Conservation (phyloP, 2,113 vertebrate genomes). For the Oenanthe oenanthe region DNA sequence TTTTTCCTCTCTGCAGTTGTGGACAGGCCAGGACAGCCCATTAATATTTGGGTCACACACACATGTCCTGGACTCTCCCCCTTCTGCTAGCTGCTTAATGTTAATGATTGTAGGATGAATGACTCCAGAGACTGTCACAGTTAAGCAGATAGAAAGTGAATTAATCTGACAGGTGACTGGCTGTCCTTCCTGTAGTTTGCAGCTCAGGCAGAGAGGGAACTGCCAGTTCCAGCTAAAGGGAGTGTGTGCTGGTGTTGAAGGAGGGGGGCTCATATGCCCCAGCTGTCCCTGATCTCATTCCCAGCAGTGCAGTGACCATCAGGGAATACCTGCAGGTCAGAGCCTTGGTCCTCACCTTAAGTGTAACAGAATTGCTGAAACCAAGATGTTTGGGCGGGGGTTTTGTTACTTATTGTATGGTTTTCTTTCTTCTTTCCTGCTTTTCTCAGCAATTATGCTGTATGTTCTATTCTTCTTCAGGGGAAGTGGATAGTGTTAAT, state of each 20-base stretch:
- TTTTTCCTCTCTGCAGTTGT: not conserved
- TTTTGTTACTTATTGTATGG: not conserved
- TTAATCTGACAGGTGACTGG: not conserved
- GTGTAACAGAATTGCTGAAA: not conserved
- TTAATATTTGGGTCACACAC: not conserved
- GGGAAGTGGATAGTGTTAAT: not conserved
- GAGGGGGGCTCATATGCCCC: accelerated
- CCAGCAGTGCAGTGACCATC: not conserved
- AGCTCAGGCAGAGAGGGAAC: not conserved
- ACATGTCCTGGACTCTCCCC: not conserved
- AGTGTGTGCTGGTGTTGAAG: accelerated
- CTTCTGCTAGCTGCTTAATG: not conserved
- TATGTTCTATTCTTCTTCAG: not conserved
- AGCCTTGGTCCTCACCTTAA: not conserved
- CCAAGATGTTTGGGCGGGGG: accelerated
- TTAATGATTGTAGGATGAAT: not conserved
- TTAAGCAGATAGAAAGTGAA: not conserved
- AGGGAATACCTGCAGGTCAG: not conserved
- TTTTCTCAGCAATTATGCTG: not conserved
- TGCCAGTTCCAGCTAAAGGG: not conserved
- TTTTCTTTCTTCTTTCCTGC: not conserved
- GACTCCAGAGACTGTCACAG: not conserved
- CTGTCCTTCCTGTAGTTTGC: not conserved
- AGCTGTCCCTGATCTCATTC: not conserved
- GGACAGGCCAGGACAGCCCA: not conserved